Evolutionary conservation across 1,140 invertebrate genomes (phyloP), one percentile per base, ranked within the genome.

Genomic region (Aphelenchoides besseyi): DNA sequence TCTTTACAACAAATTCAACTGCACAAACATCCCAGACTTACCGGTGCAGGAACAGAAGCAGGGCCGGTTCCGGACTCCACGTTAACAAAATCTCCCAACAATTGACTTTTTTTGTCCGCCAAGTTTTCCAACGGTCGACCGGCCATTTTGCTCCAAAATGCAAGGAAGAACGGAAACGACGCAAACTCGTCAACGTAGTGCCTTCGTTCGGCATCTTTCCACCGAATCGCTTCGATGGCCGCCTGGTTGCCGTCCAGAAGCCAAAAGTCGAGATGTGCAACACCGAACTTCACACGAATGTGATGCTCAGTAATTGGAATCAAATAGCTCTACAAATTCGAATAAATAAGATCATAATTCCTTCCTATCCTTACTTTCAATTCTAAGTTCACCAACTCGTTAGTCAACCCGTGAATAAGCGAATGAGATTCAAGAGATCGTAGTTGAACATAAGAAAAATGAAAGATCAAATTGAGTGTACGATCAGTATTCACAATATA

Each of bases 401-500:
- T 23, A 8, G 5, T 12, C 5, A 5, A 29, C 5, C 32, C 32
- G 18, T 5, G 5, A 5, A 59, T 23, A 33, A 33, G 5, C 26
- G 55, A 5, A 33, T 59, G 18, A 28, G 55, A 8, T 28, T 32
- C 23, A 23, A 23, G 30, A 12, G 63, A 66, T 12, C 36, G 30
- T 33, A 66, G 30, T 12, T 32, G 16, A 2, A 30, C 26, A 26
- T 66, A 12, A 53, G 63, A 66, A 37, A 66, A 66, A 8, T 66
- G 30, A 8, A 23, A 35, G 1, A 66, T 64, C 28, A 16, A 53
- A 2, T 37, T 35, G 63, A 66, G 33, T 2, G 63, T n/a, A 23
- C 63, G 63, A 12, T 66, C 63, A 12, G 63, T 66, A 8, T 66
- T 66, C 16, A 66, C 29, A 12, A 66, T 12, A 30, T 66, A 66